Percentiles rank a stretch among this genome's conserved stretches.
Evolutionary conservation across 2,888 invertebrate genomes (phyloP).

Genomic region (Leptinotarsa juncta): DNA sequence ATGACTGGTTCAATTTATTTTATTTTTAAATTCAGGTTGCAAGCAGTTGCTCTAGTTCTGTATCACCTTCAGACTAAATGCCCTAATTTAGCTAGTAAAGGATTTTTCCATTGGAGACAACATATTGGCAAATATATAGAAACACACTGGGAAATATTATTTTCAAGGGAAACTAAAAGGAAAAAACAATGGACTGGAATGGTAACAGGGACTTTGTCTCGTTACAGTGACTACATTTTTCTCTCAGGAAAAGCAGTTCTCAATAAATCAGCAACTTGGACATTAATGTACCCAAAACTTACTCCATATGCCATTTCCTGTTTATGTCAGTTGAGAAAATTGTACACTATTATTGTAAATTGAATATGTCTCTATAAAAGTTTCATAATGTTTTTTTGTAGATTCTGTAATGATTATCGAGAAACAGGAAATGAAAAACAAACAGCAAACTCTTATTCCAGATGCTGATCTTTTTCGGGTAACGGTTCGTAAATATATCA

Average conservation of each 20-base stretch:
- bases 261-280: constrained; percentile 90
- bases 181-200: constrained; percentile 89
- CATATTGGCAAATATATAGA: constrained; percentile 86
- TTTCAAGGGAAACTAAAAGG: constrained; percentile 76
- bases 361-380: too few species aligned
- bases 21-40: constrained; percentile 70
- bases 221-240: constrained; percentile 78
- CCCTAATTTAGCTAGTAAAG: constrained; percentile 81
- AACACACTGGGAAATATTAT: constrained; percentile 81
- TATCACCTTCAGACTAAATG: constrained; percentile 81
- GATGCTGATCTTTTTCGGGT: constrained; percentile 59
- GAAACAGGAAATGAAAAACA: constrained; percentile 63
- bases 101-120: constrained; percentile 88
- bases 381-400: constrained; percentile 48
- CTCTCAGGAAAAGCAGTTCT: constrained; percentile 79
- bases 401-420: constrained; percentile 64
- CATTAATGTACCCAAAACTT: constrained; percentile 70
- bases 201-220: constrained; percentile 84
- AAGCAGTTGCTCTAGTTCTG: constrained; percentile 77
- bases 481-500: constrained; percentile 48
- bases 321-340: constrained; percentile 61
- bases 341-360: constrained; percentile 3
- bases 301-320: constrained; percentile 66
- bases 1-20: background rate
- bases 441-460: constrained; percentile 53